Conservation (phyloP, 2,113 vertebrate genomes). For the human (Homo sapiens) region GRCh38 chr1:226554001-226554500, state of each 20-base stretch:
- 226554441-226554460: not conserved
- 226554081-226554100: not conserved
- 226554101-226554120: not conserved
- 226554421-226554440: not conserved
- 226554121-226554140: not conserved
- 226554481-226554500: not conserved
- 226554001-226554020: not conserved
- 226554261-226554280: not conserved
- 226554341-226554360: not conserved
- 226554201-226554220: not conserved
- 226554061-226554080: not conserved
- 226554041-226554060: not conserved
- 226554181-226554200: not conserved
- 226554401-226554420: not conserved
- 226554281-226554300: not conserved
- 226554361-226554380: not conserved
- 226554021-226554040: not conserved
- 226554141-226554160: not conserved
- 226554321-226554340: not conserved
- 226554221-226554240: not conserved
- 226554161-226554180: not conserved
- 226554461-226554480: not conserved
- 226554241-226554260: not conserved
- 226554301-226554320: not conserved
- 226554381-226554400: not conserved